Base-by-base conservation (phyloP, 2,113 vertebrate species). In the Phaetusa simplex region DNA sequence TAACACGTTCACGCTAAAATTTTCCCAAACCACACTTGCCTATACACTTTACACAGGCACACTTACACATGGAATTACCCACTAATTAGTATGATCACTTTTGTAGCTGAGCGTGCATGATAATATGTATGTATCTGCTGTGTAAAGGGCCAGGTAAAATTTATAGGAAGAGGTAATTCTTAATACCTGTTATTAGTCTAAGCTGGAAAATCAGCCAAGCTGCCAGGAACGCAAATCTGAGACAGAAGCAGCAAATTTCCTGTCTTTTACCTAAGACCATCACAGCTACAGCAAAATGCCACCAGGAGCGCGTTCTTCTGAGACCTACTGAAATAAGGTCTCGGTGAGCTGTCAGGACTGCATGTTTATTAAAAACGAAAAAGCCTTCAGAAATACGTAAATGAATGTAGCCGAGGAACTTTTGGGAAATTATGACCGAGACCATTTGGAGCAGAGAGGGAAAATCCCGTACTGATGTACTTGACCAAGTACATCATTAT, bases 61-160 rank as follows among this genome's bases (percentile, higher is more conserved):
- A 20, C 2, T 12, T 18, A 17, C 2, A 14, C 10, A 4, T 11
- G 17, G 27, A 78, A 64, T 59, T 82, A 56, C 8, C 10, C 4
- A 3, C 9, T 76, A 69, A 76, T 91, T 71, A 85, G 10, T 2
- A 22, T 8, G 30, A 76, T 61, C 9, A 4, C 0, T 50, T 77
- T 55, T 47, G 67, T n/a, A 30, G 36, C 21, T 3, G 6, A 10
- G 8, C 1, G 1, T 5, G 0, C 5, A 2, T 4, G 34, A 36
- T 16, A n/a, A 32, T 34, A 19, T 6, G 0, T 5, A 6, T 12
- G 10, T n/a, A 62, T 53, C 34, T 79, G 24, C 27, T 19, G 7
- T 11, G 36, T 52, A 62, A 88, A 81, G 10, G n/a, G 20, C 17
- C 18, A 8, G 6, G 5, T 22, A 32, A 73, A 73, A 11, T 70